Evolutionary conservation across 1,140 invertebrate genomes (phyloP).

Genomic region (Zaprionus gabonicus): DNA sequence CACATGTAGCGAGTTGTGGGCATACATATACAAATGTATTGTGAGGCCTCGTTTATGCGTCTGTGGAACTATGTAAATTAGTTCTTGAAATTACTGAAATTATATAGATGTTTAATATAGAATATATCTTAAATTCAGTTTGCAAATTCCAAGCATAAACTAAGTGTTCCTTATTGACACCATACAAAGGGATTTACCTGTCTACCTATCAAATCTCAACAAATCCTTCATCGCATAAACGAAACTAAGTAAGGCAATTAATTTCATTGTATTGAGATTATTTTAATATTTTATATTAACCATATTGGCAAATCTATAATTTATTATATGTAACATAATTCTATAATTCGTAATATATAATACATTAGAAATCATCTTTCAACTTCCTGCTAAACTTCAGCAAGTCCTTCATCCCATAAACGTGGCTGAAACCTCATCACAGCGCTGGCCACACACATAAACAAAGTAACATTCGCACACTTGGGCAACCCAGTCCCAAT

Average conservation of each 20-base stretch:
- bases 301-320: too few species aligned
- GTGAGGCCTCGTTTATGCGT: constrained; percentile 46
- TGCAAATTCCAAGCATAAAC: too few species aligned
- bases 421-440: constrained; percentile 26
- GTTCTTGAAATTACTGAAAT: background rate
- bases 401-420: constrained; percentile 35
- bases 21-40: constrained; percentile 18
- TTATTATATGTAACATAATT: too few species aligned
- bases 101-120: too few species aligned
- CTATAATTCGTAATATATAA: too few species aligned
- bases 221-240: background rate
- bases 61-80: background rate
- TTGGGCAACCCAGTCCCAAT: constrained; percentile 54
- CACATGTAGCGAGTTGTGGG: constrained; percentile 13
- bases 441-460: constrained; percentile 26
- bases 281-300: too few species aligned
- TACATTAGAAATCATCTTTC: background rate
- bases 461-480: constrained; percentile 28
- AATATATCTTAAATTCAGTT: too few species aligned
- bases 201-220: too few species aligned
- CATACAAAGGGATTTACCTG: too few species aligned
- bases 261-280: background rate
- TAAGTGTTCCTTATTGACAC: too few species aligned
- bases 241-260: background rate
- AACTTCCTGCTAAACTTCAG: background rate